Conservation (phyloP, 2,888 invertebrate genomes). For the Brenthis hecate region DNA sequence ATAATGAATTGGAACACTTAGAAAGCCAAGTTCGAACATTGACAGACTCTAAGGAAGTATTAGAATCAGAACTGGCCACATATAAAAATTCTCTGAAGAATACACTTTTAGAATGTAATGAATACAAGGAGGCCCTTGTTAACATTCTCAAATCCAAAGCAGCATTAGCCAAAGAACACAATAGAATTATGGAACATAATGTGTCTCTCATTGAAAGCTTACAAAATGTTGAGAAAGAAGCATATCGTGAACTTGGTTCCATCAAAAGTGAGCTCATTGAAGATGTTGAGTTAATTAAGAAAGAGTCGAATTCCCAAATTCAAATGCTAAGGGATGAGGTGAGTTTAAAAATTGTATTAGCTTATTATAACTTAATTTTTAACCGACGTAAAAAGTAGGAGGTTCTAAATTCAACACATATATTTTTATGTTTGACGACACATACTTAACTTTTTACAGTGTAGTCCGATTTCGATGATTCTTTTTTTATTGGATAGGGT, state of each 20-base stretch:
- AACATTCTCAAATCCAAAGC: slow-evolving; percentile 76
- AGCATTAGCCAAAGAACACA: slow-evolving; percentile 72
- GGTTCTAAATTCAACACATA: neutral
- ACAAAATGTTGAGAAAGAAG: slow-evolving; percentile 75
- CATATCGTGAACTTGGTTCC: slow-evolving; percentile 72
- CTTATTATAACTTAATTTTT: neutral
- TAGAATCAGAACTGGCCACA: slow-evolving; percentile 63
- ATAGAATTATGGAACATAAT: slow-evolving; percentile 76
- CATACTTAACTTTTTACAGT: no score
- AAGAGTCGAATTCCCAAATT: slow-evolving; percentile 72
- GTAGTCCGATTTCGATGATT: no score
- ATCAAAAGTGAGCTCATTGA: slow-evolving; percentile 75
- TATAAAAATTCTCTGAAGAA: slow-evolving; percentile 66
- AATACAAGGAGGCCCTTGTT: slow-evolving; percentile 75
- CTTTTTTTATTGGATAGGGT: no score
- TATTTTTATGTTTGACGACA: no score
- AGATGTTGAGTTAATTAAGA: slow-evolving; percentile 72
- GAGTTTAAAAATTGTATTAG: slow-evolving; percentile 25
- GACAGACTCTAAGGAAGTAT: slow-evolving; percentile 58
- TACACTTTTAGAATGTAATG: slow-evolving; percentile 68
- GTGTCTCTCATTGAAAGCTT: slow-evolving; percentile 74
- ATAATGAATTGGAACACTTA: slow-evolving; percentile 82
- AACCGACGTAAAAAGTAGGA: neutral
- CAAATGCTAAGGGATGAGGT: slow-evolving; percentile 71
- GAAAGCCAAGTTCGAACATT: slow-evolving; percentile 66